A percentile compares a stretch with the other conserved stretches of the same genome.
These are phyloP conservation scores for Ptiloglossa arizonensis DNA, from an alignment of 1,140 invertebrate species.

Conservation along the genomic window DNA sequence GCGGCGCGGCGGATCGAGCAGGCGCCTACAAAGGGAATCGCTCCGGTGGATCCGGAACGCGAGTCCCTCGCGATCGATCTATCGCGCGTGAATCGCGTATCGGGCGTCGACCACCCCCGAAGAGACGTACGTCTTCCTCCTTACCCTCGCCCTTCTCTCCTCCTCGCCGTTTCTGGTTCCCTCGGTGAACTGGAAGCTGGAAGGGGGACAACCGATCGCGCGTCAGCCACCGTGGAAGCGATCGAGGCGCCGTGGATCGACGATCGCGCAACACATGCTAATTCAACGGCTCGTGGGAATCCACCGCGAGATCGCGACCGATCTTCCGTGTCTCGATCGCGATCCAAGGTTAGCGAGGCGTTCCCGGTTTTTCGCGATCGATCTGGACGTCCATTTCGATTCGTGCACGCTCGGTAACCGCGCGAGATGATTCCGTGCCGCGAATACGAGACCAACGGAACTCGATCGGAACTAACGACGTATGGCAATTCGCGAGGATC, in stretches of 20 bases:
- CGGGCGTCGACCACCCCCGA: constrained; percentile 38
- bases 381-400: no score
- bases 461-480: no score
- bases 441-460: no score
- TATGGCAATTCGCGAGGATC: no score
- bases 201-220: background rate
- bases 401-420: no score
- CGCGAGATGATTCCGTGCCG: no score
- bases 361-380: background rate
- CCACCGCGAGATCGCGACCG: background rate
- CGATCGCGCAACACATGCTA: constrained; percentile 3
- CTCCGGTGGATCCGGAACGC: constrained; percentile 17
- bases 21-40: constrained; percentile 36
- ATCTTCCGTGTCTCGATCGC: constrained; percentile 21
- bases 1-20: constrained; percentile 10
- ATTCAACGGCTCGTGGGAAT: constrained; percentile 35
- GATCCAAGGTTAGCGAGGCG: constrained; percentile 3
- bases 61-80: constrained; percentile 39
- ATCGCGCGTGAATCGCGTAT: constrained; percentile 46
- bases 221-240: background rate
- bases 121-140: constrained; percentile 46
- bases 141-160: background rate
- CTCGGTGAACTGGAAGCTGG: background rate
- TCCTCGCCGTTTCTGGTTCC: no score
- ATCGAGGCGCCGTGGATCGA: constrained; percentile 5